A percentile compares a stretch with the other conserved stretches of the same genome.
Conservation (phyloP, 2,113 vertebrate genomes). For the Channa argus region DNA sequence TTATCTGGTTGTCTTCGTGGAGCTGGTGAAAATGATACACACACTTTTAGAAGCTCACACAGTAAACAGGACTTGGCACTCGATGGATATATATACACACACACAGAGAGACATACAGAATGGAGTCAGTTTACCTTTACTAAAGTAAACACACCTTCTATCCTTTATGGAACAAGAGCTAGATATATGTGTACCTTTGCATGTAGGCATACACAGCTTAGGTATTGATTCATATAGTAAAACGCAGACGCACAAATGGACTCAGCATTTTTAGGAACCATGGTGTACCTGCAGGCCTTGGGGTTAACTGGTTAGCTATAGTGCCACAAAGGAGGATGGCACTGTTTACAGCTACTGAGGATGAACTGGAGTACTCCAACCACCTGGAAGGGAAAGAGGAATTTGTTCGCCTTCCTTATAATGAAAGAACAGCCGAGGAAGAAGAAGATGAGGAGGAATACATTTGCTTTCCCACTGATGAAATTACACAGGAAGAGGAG, state of each 20-base stretch:
- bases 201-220: slow-evolving; percentile 1
- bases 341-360: slow-evolving; percentile 38
- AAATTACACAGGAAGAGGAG: slow-evolving; percentile 35
- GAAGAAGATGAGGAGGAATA: slow-evolving; percentile 53
- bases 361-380: slow-evolving; percentile 33
- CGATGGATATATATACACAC: slow-evolving; percentile 1
- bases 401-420: slow-evolving; percentile 37
- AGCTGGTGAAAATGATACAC: slow-evolving; percentile 50
- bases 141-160: neutral
- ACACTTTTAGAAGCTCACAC: slow-evolving; percentile 26
- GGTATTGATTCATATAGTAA: slow-evolving; percentile 7
- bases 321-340: slow-evolving; percentile 56
- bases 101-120: slow-evolving; percentile 8
- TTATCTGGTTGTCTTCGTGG: slow-evolving; percentile 23
- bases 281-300: slow-evolving; percentile 43
- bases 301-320: slow-evolving; percentile 27
- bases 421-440: slow-evolving; percentile 31
- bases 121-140: slow-evolving; percentile 10
- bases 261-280: slow-evolving; percentile 22
- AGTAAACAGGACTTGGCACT: slow-evolving; percentile 14
- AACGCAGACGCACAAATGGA: slow-evolving; percentile 31
- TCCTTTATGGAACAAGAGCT: neutral
- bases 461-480: slow-evolving; percentile 35
- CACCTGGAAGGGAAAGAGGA: slow-evolving; percentile 50
- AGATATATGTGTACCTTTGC: slow-evolving; percentile 9